A percentile compares a stretch with the other conserved stretches of the same genome.
Conservation (phyloP, 2,797 vertebrate species). For the Halcyon chelicuti region DNA sequence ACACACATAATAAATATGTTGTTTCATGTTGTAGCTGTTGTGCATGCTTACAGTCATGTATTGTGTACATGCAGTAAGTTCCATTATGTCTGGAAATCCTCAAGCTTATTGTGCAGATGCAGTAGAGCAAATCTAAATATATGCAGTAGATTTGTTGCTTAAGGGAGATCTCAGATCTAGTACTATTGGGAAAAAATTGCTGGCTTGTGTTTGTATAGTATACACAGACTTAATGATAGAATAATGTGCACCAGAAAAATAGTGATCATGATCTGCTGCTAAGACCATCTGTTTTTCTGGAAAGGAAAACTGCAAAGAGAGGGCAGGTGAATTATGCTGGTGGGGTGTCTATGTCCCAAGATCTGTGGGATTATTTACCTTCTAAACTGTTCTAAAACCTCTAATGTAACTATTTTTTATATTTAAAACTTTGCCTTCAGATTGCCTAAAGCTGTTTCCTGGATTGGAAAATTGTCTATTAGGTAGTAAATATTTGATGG, state of each 20-base stretch:
- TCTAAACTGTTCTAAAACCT: neutral
- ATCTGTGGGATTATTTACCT: neutral
- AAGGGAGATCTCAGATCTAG: neutral
- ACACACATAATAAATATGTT: neutral
- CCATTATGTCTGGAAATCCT: neutral
- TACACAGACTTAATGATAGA: neutral
- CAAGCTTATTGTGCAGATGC: neutral
- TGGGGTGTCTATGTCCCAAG: neutral
- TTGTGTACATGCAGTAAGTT: rapidly evolving
- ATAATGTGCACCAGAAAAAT: neutral
- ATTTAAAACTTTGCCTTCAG: neutral
- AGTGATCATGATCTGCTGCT: neutral
- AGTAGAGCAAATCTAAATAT: neutral
- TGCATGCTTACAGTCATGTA: neutral
- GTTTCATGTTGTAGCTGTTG: neutral
- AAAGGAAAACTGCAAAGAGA: neutral
- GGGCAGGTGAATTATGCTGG: neutral
- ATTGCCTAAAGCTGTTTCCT: neutral
- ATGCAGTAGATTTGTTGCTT: neutral
- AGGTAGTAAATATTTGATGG: neutral
- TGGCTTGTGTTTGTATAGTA: neutral
- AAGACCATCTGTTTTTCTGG: neutral
- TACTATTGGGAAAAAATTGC: neutral
- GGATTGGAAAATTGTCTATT: neutral
- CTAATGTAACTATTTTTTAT: neutral